A percentile compares a stretch with the other conserved stretches of the same genome.
These are phyloP conservation scores for Anniella stebbinsi DNA, from an alignment of 2,797 vertebrate genomes.

Conservation along the genomic window DNA sequence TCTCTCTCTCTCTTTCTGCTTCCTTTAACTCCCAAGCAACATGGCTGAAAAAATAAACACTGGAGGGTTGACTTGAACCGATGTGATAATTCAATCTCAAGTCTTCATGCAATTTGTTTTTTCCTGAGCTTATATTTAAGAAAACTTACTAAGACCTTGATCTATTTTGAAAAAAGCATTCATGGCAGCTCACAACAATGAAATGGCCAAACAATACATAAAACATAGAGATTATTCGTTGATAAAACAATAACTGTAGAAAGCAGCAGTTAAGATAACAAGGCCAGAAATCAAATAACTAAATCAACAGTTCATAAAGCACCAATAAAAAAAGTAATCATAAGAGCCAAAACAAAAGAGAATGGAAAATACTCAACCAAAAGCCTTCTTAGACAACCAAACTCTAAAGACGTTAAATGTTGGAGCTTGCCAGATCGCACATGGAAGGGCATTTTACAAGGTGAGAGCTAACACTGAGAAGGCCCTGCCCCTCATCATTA, in stretches of 20 bases:
- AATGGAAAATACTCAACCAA: background rate
- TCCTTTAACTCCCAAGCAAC: conserved; percentile 19
- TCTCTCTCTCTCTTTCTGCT: background rate
- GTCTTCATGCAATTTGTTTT: background rate
- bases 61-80: background rate
- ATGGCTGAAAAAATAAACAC: conserved; percentile 2
- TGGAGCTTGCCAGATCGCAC: too few relatives aligned
- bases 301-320: background rate
- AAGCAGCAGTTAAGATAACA: background rate
- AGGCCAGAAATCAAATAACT: background rate
- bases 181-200: background rate
- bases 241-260: background rate
- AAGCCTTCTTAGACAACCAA: background rate
- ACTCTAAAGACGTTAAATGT: too few relatives aligned
- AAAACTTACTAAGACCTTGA: background rate
- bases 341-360: background rate
- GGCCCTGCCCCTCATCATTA: background rate
- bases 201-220: background rate
- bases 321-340: background rate
- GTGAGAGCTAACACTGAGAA: background rate
- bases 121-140: background rate
- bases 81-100: background rate
- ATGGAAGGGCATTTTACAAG: background rate
- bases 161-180: too few relatives aligned
- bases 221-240: background rate